A percentile compares a stretch with the other conserved stretches of the same genome.
phyloP scores from a whole-genome alignment of 2,888 invertebrate genomes.

The Ceramica pisi region DNA sequence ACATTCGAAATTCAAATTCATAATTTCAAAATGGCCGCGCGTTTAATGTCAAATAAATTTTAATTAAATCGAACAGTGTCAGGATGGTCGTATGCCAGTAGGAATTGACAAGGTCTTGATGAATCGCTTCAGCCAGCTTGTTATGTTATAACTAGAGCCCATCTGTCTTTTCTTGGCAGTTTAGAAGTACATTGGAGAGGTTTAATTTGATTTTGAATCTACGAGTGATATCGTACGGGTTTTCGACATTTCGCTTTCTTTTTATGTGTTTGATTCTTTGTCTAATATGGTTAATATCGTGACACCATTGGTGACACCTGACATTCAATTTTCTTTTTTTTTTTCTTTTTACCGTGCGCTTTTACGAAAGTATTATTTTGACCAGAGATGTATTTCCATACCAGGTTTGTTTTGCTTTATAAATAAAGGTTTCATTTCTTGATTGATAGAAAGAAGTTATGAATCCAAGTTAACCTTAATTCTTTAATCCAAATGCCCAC shows the following conservation, averaged over 20 bases:
- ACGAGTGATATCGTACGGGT: constrained; percentile 80
- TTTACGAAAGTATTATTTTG: background rate
- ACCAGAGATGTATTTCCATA: background rate
- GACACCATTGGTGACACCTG: constrained; percentile 20
- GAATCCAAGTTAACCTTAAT: constrained; percentile 29
- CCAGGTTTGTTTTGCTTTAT: background rate
- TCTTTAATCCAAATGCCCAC: constrained; percentile 32
- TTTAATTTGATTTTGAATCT: constrained; percentile 81
- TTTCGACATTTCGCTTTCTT: constrained; percentile 70
- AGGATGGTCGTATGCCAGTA: constrained; percentile 79
- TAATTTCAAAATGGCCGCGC: constrained; percentile 60
- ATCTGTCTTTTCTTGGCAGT: constrained; percentile 84
- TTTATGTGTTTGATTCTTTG: constrained; percentile 59
- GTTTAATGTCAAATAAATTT: constrained; percentile 86
- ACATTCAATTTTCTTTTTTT: background rate
- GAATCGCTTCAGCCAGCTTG: constrained; percentile 87
- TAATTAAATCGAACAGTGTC: constrained; percentile 86
- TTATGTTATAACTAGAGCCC: constrained; percentile 83
- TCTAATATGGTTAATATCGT: constrained; percentile 37
- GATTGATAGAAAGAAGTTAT: constrained; percentile 15
- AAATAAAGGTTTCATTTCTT: constrained; percentile 1
- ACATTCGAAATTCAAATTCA: constrained; percentile 64
- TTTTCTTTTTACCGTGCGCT: background rate
- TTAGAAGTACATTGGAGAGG: constrained; percentile 75
- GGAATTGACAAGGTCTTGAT: constrained; percentile 90